Conservation (phyloP, 2,888 invertebrate species). For the Drosophila affinis region DNA sequence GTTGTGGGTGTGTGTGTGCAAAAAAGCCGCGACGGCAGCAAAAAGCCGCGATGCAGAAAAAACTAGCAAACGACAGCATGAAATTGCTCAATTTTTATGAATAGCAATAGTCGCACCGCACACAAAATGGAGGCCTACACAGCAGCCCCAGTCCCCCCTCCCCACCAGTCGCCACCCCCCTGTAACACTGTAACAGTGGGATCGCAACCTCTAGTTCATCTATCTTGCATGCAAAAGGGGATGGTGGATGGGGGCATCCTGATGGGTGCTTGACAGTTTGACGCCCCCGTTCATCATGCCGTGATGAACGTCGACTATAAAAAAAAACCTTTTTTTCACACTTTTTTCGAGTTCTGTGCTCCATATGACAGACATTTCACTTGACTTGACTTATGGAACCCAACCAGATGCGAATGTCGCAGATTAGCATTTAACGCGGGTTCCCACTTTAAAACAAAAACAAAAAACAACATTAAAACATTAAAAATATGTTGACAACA, state of each 20-base stretch:
- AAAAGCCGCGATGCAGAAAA: constrained; percentile 36
- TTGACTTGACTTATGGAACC: constrained; percentile 54
- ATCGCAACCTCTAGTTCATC: constrained; percentile 37
- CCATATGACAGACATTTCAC: constrained; percentile 56
- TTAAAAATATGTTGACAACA: constrained; percentile 8
- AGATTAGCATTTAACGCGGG: constrained; percentile 58
- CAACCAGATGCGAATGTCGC: constrained; percentile 33
- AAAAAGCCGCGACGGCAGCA: constrained; percentile 53
- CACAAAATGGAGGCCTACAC: constrained; percentile 48
- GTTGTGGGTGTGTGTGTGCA: constrained; percentile 24
- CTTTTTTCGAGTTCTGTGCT: constrained; percentile 8
- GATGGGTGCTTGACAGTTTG: constrained; percentile 77
- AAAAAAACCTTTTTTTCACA: constrained; percentile 3
- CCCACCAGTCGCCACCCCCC: background rate
- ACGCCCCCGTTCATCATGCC: constrained; percentile 79
- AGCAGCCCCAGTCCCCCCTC: background rate
- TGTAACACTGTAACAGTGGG: background rate
- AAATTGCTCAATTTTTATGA: constrained; percentile 80
- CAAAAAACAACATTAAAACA: background rate
- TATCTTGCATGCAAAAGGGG: constrained; percentile 31
- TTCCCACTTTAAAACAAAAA: constrained; percentile 18
- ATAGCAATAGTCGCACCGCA: constrained; percentile 68
- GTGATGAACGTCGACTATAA: constrained; percentile 72
- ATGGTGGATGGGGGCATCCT: too few species aligned
- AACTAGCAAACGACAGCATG: constrained; percentile 77